These are phyloP conservation scores for Xestia sexstrigata DNA, from an alignment of 2,888 invertebrate species.

Conservation along the genomic window DNA sequence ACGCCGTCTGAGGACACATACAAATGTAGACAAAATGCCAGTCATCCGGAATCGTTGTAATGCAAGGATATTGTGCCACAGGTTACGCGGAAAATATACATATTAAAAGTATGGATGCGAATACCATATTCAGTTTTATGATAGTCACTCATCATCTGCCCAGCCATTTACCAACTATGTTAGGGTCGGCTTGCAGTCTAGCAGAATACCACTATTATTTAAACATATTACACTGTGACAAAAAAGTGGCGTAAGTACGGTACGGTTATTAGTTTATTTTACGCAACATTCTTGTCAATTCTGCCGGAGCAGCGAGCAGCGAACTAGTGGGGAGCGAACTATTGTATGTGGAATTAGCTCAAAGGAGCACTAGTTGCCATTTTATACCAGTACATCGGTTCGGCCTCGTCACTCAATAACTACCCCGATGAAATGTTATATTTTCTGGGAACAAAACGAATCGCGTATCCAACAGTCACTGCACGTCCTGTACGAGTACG, in stretches of 20 bases:
- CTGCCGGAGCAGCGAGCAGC: too few relatives aligned
- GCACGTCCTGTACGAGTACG: slow-evolving; percentile 6
- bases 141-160: neutral
- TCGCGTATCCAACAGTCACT: slow-evolving; percentile 19
- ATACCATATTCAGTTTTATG: neutral
- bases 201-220: neutral
- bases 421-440: neutral
- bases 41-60: neutral
- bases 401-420: neutral
- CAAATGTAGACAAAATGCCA: neutral
- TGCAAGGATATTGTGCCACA: neutral
- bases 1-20: slow-evolving; percentile 93
- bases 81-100: neutral
- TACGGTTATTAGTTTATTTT: neutral
- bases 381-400: neutral
- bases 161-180: too few relatives aligned
- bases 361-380: neutral
- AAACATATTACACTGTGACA: neutral
- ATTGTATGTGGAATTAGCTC: neutral
- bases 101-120: neutral
- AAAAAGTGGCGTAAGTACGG: neutral
- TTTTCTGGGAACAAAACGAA: slow-evolving; percentile 1
- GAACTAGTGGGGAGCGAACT: neutral
- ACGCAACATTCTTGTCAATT: too few relatives aligned
- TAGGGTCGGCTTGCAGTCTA: too few relatives aligned